These are phyloP conservation scores for Drosophila chauvacae DNA, from an alignment of 1,140 invertebrate genomes.

Conservation along the genomic window DNA sequence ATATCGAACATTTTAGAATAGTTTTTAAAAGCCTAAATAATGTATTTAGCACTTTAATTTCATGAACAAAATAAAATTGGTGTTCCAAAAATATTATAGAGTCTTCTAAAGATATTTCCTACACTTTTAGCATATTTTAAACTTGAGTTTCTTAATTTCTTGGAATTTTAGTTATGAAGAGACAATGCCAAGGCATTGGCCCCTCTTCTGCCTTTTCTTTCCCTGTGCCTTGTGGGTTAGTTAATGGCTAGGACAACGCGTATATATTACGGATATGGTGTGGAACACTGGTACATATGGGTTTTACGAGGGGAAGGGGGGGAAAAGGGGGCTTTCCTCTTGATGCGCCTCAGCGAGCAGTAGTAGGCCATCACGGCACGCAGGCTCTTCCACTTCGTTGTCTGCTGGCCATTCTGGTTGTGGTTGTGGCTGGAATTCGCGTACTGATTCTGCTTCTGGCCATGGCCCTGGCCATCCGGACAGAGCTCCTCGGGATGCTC, in stretches of 20 bases:
- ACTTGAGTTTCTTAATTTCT: background rate
- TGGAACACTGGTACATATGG: slow-evolving; percentile 8
- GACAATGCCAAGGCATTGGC: too few relatives aligned
- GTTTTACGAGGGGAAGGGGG: background rate
- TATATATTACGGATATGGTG: slow-evolving; percentile 8
- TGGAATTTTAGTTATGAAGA: too few relatives aligned
- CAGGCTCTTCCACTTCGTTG: slow-evolving; percentile 93
- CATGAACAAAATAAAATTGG: too few relatives aligned
- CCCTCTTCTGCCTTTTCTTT: background rate
- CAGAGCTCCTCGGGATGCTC: slow-evolving; percentile 70
- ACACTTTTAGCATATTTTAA: too few relatives aligned
- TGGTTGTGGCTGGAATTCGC: slow-evolving; percentile 7
- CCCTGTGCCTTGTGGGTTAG: background rate
- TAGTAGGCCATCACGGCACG: slow-evolving; percentile 94
- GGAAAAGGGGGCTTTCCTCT: slow-evolving; percentile 88
- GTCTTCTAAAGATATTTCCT: background rate
- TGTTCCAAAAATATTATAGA: background rate
- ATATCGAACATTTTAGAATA: too few relatives aligned
- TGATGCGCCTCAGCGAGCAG: slow-evolving; percentile 93
- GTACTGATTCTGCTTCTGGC: background rate
- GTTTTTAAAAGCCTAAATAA: too few relatives aligned
- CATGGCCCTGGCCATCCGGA: slow-evolving; percentile 3
- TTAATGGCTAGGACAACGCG: slow-evolving; percentile 27
- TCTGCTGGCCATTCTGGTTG: slow-evolving; percentile 77
- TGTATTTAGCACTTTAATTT: too few relatives aligned